Evolutionary conservation across 2,888 invertebrate species (phyloP).

Genomic region (Aleiodes testaceus): DNA sequence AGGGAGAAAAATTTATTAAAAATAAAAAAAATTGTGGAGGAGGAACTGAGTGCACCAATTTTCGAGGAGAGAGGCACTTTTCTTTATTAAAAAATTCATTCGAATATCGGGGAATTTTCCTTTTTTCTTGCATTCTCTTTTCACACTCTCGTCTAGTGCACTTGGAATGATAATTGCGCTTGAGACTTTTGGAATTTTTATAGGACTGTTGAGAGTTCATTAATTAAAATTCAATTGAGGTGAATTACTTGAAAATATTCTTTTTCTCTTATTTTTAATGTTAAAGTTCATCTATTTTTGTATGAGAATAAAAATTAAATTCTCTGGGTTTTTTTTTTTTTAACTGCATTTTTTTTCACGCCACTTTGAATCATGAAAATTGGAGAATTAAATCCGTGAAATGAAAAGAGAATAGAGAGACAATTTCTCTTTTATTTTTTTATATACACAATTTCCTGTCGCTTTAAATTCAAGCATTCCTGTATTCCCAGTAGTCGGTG

Average conservation of each 20-base stretch:
- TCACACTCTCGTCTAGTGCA: constrained; percentile 4
- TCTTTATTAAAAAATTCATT: constrained; percentile 31
- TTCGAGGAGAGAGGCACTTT: constrained; percentile 16
- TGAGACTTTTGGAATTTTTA: constrained; percentile 14
- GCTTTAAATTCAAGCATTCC: constrained; percentile 35
- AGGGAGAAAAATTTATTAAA: neutral
- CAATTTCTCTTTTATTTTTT: constrained; percentile 47
- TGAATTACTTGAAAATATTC: neutral
- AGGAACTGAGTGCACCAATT: constrained; percentile 15
- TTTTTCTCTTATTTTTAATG: too few species aligned
- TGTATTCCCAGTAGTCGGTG: constrained; percentile 21
- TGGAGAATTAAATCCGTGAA: neutral
- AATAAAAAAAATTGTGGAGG: neutral
- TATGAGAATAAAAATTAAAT: too few species aligned
- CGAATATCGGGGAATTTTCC: constrained; percentile 12
- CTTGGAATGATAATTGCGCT: constrained; percentile 17
- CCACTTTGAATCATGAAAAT: neutral
- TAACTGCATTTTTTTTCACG: constrained; percentile 24
- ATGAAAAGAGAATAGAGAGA: constrained; percentile 9
- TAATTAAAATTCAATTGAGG: neutral
- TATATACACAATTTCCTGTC: constrained; percentile 53
- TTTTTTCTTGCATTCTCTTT: neutral
- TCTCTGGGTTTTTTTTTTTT: too few species aligned
- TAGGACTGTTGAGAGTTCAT: neutral
- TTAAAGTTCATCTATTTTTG: too few species aligned